Evolutionary conservation across 2,888 invertebrate genomes (phyloP).

Genomic region (Amphimallon solstitiale): DNA sequence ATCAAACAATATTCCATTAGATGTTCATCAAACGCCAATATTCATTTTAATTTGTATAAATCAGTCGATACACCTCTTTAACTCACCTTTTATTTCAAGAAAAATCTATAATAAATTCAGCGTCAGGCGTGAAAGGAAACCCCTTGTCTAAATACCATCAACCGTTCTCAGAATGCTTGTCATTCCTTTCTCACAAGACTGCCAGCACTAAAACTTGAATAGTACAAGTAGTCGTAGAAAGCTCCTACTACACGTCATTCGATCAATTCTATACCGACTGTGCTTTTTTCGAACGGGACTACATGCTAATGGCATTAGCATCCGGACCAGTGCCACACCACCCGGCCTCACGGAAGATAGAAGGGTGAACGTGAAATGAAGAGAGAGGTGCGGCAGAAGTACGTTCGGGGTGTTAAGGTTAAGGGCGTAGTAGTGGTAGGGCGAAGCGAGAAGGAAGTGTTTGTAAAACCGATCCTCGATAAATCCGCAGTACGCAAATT

Average conservation of each 20-base stretch:
- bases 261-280: conserved; percentile 17
- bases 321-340: background rate
- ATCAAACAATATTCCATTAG: no score
- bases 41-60: no score
- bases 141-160: conserved; percentile 20
- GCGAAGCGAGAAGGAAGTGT: conserved; percentile 1
- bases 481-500: conserved; percentile 17
- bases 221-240: no score
- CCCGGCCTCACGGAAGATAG: background rate
- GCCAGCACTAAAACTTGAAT: no score
- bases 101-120: background rate
- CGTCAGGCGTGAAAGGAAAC: background rate
- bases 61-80: no score
- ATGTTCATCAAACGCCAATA: no score
- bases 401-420: background rate
- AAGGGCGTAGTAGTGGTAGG: background rate
- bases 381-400: no score
- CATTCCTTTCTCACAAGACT: conserved; percentile 11
- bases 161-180: conserved; percentile 17
- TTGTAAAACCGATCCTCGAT: conserved; percentile 15
- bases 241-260: conserved; percentile 7
- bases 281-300: conserved; percentile 12
- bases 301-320: conserved; percentile 23
- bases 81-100: no score
- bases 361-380: conserved; percentile 1